These are phyloP conservation scores for Archips xylosteana DNA, from an alignment of 2,888 invertebrate genomes.

Conservation along the genomic window DNA sequence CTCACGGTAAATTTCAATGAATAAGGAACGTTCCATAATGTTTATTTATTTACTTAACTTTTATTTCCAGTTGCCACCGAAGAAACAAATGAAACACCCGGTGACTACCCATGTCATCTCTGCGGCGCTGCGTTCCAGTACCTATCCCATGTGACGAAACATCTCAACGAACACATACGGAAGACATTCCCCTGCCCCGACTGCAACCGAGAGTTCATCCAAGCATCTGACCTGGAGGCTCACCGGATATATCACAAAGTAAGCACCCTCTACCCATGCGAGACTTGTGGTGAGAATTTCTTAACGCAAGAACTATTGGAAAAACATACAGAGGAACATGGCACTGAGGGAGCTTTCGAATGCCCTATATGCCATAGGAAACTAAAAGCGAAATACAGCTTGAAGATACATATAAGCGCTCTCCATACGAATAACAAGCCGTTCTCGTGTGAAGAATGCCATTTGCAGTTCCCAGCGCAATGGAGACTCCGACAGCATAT, in stretches of 20 bases:
- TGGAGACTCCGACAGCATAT: conserved; percentile 34
- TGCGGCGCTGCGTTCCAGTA: conserved; percentile 24
- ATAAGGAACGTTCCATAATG: no score
- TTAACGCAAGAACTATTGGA: neutral
- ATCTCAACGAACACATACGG: conserved; percentile 30
- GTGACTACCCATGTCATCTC: conserved; percentile 33
- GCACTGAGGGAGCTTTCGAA: neutral
- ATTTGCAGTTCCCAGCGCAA: conserved; percentile 25
- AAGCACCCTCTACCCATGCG: neutral
- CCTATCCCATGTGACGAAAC: conserved; percentile 27
- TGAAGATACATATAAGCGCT: conserved; percentile 32
- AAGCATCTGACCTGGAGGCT: conserved; percentile 8
- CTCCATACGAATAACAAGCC: conserved; percentile 21
- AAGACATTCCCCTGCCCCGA: conserved; percentile 21
- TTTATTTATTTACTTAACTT: neutral
- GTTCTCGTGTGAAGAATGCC: conserved; percentile 27
- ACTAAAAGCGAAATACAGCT: conserved; percentile 29
- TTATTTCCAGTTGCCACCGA: neutral
- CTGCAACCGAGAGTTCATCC: conserved; percentile 24
- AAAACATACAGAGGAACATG: conserved; percentile 11
- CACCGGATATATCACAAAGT: conserved; percentile 19
- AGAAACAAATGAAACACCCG: neutral
- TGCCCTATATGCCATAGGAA: conserved; percentile 9
- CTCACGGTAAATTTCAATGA: no score
- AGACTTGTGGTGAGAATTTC: conserved; percentile 11